phyloP scores from a whole-genome alignment of 2,113 vertebrate genomes.

The Paracanthobrama guichenoti region DNA sequence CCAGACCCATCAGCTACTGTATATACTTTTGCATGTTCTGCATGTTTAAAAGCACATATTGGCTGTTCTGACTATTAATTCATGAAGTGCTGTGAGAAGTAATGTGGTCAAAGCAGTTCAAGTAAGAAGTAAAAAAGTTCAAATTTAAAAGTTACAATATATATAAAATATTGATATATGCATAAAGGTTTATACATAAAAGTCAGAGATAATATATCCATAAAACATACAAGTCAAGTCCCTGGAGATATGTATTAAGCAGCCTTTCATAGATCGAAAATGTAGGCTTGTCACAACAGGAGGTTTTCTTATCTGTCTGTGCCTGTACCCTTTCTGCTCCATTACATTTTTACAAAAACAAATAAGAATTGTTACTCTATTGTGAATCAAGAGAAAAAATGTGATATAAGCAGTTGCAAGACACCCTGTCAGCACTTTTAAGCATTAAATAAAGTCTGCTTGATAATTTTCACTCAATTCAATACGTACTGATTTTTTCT shows the following conservation, averaged over 20 bases:
- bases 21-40: not conserved
- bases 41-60: slow-evolving; percentile 42
- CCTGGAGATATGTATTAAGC: slow-evolving; percentile 26
- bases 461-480: slow-evolving; percentile 2
- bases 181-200: not conserved
- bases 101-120: no score
- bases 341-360: slow-evolving; percentile 48
- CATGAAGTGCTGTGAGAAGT: slow-evolving; percentile 26
- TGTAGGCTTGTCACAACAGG: slow-evolving; percentile 28
- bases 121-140: no score
- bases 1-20: slow-evolving; percentile 7
- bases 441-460: slow-evolving; percentile 45
- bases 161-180: not conserved
- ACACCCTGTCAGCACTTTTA: slow-evolving; percentile 28
- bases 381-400: slow-evolving; percentile 30
- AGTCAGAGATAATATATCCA: slow-evolving; percentile 1
- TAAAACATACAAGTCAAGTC: slow-evolving; percentile 41
- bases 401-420: slow-evolving; percentile 38
- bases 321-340: slow-evolving; percentile 48
- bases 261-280: slow-evolving; percentile 15
- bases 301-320: slow-evolving; percentile 48
- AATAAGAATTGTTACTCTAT: slow-evolving; percentile 48
- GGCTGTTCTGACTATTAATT: slow-evolving; percentile 41
- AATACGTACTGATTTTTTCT: not conserved
- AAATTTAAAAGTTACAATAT: no score